Conservation (phyloP, 2,888 invertebrate genomes). For the Acanthosoma haemorrhoidale region DNA sequence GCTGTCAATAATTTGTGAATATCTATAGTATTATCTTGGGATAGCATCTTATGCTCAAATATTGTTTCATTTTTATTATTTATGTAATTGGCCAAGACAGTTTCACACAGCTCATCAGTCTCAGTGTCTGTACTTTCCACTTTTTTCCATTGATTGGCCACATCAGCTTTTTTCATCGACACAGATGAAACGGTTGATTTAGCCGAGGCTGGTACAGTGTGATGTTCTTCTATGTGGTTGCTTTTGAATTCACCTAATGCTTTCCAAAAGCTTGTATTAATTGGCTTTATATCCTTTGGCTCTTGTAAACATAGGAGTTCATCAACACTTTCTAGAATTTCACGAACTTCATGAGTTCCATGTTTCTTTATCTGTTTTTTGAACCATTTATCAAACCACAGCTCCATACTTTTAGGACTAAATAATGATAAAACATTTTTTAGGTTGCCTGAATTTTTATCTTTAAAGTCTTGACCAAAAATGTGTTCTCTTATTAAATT, state of each 20-base stretch:
- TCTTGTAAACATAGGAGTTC: background rate
- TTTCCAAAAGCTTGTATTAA: constrained; percentile 6
- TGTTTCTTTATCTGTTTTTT: background rate
- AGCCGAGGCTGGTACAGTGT: background rate
- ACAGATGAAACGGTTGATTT: background rate
- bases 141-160: background rate
- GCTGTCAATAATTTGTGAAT: background rate
- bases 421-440: background rate
- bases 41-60: background rate
- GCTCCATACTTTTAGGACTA: background rate
- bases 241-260: background rate
- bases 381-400: background rate
- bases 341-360: background rate
- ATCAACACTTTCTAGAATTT: background rate
- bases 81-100: background rate
- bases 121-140: background rate
- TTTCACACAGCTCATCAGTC: background rate
- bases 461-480: background rate
- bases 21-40: background rate
- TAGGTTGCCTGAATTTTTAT: background rate
- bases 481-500: constrained; percentile 1
- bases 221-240: background rate
- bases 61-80: background rate
- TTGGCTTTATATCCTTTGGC: background rate
- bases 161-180: background rate